Conservation (phyloP, 1,140 invertebrate species). For the Chymomyza costata region DNA sequence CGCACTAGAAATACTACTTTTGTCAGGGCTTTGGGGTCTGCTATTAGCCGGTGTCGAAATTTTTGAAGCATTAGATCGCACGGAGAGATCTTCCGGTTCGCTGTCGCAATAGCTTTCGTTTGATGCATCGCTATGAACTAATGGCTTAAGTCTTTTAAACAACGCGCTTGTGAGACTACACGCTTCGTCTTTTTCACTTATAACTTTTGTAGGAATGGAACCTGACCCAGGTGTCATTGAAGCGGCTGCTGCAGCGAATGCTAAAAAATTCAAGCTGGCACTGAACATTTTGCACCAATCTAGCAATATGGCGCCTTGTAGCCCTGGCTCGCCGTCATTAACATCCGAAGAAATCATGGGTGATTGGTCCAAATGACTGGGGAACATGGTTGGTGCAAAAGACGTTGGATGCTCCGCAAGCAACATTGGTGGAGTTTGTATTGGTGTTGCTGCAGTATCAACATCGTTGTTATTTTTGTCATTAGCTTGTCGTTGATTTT, state of each 20-base stretch:
- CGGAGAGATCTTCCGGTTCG: constrained; percentile 73
- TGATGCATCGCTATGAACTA: constrained; percentile 63
- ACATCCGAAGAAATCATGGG: constrained; percentile 21
- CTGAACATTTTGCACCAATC: constrained; percentile 84
- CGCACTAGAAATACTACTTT: constrained; percentile 40
- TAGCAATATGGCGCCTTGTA: constrained; percentile 78
- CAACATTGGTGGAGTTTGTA: constrained; percentile 51
- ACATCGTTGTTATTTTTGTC: constrained; percentile 53
- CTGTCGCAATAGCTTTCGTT: constrained; percentile 66
- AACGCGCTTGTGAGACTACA: constrained; percentile 78
- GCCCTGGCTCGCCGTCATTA: constrained; percentile 60
- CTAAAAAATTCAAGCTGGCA: constrained; percentile 69
- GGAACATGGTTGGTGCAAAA: constrained; percentile 24
- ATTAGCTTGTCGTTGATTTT: neutral
- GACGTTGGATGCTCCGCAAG: constrained; percentile 7
- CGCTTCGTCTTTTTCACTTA: constrained; percentile 68
- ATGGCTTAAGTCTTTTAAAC: constrained; percentile 48
- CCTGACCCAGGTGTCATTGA: constrained; percentile 43
- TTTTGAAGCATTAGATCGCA: constrained; percentile 60
- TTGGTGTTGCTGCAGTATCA: constrained; percentile 58
- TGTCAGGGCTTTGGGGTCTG: constrained; percentile 59
- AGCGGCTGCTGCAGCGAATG: constrained; percentile 57
- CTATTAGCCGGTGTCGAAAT: constrained; percentile 48
- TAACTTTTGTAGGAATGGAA: constrained; percentile 1
- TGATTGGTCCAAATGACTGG: constrained; percentile 20